Evolutionary conservation across 2,888 invertebrate genomes (phyloP).

Genomic region (Phalera bucephala): DNA sequence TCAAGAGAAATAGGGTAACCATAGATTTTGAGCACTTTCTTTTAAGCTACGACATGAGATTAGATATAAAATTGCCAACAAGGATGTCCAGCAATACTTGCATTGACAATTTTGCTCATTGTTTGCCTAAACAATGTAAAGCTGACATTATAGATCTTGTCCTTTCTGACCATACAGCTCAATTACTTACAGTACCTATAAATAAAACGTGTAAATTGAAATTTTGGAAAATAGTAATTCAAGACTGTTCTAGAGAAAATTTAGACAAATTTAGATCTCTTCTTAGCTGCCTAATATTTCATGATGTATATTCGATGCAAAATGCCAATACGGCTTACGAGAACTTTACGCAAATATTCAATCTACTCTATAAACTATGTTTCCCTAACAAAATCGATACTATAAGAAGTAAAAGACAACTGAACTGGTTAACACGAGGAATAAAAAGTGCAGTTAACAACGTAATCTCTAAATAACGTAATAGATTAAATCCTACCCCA

Average conservation of each 20-base stretch:
- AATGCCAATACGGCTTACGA: slow-evolving; percentile 3
- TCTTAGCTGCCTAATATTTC: slow-evolving; percentile 3
- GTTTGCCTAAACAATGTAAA: not conserved
- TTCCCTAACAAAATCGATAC: slow-evolving; percentile 2
- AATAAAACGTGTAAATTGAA: slow-evolving; percentile 1
- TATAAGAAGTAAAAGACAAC: not conserved
- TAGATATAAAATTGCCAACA: not conserved
- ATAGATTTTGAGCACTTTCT: slow-evolving; percentile 1
- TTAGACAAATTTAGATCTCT: slow-evolving; percentile 1
- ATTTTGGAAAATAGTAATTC: not conserved
- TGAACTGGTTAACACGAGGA: slow-evolving; percentile 5
- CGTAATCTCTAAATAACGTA: slow-evolving; percentile 1
- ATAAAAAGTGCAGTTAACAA: slow-evolving; percentile 4
- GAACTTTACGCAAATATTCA: slow-evolving; percentile 2
- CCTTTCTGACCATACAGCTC: slow-evolving; percentile 2
- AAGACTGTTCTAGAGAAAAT: slow-evolving; percentile 1
- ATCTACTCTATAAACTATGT: slow-evolving; percentile 1
- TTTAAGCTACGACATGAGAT: not conserved
- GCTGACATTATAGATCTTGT: not conserved
- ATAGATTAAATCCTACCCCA: not conserved
- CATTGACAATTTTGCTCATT: slow-evolving; percentile 4
- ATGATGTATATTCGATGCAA: not conserved
- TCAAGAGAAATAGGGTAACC: not conserved
- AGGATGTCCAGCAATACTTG: slow-evolving; percentile 1
- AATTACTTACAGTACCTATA: not conserved